A percentile compares a stretch with the other conserved stretches of the same genome.
phyloP scores from a whole-genome alignment of 2,797 vertebrate genomes.

The Ptychadena robeensis region DNA sequence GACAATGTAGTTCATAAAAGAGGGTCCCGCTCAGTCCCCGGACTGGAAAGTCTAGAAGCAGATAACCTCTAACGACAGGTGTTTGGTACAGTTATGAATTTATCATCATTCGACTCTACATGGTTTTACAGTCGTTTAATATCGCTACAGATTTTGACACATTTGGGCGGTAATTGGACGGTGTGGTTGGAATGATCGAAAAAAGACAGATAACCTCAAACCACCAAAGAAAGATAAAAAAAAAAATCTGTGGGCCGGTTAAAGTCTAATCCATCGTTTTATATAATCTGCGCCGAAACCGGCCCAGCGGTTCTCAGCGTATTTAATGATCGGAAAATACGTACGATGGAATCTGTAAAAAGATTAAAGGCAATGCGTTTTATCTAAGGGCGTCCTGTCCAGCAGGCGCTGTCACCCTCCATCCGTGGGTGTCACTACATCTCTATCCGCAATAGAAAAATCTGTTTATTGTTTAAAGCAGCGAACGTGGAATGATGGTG shows the following conservation, averaged over 20 bases:
- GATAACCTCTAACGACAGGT: neutral
- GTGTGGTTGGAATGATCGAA: neutral
- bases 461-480: neutral
- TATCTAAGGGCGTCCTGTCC: too few relatives aligned
- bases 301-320: neutral
- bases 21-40: neutral
- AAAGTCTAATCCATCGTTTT: neutral
- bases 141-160: neutral
- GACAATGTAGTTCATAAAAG: slow-evolving; percentile 1
- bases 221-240: neutral
- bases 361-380: neutral
- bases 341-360: neutral
- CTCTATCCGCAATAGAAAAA: too few relatives aligned
- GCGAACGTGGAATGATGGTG: neutral
- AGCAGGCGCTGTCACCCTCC: too few relatives aligned
- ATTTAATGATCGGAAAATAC: neutral
- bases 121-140: neutral
- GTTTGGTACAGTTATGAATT: neutral
- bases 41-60: neutral
- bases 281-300: neutral
- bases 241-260: neutral
- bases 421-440: too few relatives aligned
- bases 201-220: neutral
- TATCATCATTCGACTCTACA: neutral
- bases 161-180: neutral